Percentiles rank a stretch among this genome's conserved stretches.
phyloP scores from a whole-genome alignment of 2,113 vertebrate genomes.

The Antennarius striatus region DNA sequence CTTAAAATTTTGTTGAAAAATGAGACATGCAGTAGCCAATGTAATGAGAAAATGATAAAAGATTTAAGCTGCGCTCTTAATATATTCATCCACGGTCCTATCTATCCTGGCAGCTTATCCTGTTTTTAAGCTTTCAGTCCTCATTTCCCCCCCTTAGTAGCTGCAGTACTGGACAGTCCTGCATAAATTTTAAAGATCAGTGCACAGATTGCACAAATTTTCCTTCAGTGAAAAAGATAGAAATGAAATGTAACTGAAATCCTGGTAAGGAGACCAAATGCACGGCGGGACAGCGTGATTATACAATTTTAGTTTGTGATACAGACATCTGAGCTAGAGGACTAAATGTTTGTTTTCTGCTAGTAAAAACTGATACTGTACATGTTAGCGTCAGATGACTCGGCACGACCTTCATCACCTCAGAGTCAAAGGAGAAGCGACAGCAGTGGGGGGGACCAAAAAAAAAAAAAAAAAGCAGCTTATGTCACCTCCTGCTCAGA shows the following conservation, averaged over 20 bases:
- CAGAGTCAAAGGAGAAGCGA: no score
- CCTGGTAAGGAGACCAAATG: slow-evolving; percentile 7
- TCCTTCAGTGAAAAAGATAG: slow-evolving; percentile 18
- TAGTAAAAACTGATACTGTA: background rate
- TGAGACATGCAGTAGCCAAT: background rate
- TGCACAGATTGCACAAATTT: slow-evolving; percentile 22
- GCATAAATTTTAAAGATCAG: slow-evolving; percentile 31
- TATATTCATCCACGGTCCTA: slow-evolving; percentile 21
- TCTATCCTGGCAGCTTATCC: slow-evolving; percentile 37
- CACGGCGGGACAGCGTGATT: background rate
- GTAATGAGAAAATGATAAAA: background rate
- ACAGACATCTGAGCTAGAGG: slow-evolving; percentile 14
- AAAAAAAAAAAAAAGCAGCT: slow-evolving; percentile 20
- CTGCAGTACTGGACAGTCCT: slow-evolving; percentile 10
- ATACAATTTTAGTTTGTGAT: background rate
- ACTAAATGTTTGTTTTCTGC: background rate
- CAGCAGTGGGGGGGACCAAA: background rate
- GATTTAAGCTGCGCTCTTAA: slow-evolving; percentile 8
- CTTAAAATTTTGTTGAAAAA: background rate
- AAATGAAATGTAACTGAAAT: slow-evolving; percentile 21
- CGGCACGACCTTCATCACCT: background rate
- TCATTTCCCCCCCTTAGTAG: slow-evolving; percentile 5
- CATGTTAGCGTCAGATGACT: slow-evolving; percentile 8
- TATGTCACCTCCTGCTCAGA: slow-evolving; percentile 11
- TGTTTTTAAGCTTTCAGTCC: slow-evolving; percentile 25